A percentile compares a stretch with the other conserved stretches of the same genome.
Conservation (phyloP, 37 sponge, comb jelly and placozoan species). For the Amphimedon queenslandica region DNA sequence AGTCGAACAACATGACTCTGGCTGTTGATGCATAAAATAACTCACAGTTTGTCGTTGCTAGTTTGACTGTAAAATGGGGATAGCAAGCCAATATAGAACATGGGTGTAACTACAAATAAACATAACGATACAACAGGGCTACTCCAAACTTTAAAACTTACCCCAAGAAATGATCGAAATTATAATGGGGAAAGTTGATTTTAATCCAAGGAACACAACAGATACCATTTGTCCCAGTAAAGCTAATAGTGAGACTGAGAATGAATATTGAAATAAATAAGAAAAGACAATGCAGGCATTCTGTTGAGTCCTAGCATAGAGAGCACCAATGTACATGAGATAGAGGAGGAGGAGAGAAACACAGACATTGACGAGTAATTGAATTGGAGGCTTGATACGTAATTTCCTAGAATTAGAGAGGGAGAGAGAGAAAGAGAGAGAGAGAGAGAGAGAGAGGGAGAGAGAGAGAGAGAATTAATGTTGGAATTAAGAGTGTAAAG, state of each 20-base stretch:
- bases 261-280: background rate
- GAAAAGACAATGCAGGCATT: conserved; percentile 1
- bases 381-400: background rate
- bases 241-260: background rate
- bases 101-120: background rate
- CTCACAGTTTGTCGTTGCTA: no score
- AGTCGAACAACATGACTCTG: no score
- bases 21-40: no score
- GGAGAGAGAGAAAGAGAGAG: no score
- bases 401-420: no score
- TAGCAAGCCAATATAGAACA: conserved; percentile 2
- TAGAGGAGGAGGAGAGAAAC: background rate
- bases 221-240: no score
- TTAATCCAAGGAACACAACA: no score
- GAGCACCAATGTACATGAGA: background rate
- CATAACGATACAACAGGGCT: background rate
- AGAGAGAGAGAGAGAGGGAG: no score
- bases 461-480: no score
- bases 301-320: background rate
- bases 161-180: no score
- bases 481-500: no score
- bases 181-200: background rate
- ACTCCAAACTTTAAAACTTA: background rate
- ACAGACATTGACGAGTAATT: background rate
- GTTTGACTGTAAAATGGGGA: background rate